Conservation (phyloP, 2,113 vertebrate species). For the Nothoprocta pentlandii region DNA sequence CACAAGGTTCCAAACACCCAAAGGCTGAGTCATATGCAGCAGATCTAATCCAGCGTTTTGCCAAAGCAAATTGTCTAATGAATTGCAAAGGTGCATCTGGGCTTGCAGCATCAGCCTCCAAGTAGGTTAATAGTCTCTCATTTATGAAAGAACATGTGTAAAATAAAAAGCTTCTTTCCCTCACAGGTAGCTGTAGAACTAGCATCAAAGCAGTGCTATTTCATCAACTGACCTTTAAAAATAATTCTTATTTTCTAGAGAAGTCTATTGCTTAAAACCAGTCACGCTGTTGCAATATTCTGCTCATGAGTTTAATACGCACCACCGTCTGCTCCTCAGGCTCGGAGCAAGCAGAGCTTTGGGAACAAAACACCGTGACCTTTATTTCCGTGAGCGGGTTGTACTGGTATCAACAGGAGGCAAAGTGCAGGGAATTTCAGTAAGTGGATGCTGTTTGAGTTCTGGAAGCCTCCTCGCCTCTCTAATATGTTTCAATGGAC, state of each 20-base stretch:
- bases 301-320: neutral
- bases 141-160: neutral
- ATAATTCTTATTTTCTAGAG: neutral
- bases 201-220: neutral
- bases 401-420: neutral
- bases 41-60: neutral
- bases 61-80: neutral
- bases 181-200: neutral
- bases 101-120: neutral
- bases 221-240: conserved; percentile 46
- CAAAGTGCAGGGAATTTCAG: neutral
- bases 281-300: neutral
- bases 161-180: neutral
- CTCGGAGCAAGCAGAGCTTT: neutral
- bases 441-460: neutral
- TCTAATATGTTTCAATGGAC: accelerated
- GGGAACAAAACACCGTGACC: neutral
- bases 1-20: neutral
- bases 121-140: neutral
- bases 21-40: neutral
- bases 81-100: neutral
- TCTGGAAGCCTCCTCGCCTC: neutral
- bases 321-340: conserved; percentile 20
- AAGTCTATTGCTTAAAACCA: neutral
- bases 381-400: neutral